Conservation (phyloP, 2,797 vertebrate species). For the Odontamblyopus lacepedii region DNA sequence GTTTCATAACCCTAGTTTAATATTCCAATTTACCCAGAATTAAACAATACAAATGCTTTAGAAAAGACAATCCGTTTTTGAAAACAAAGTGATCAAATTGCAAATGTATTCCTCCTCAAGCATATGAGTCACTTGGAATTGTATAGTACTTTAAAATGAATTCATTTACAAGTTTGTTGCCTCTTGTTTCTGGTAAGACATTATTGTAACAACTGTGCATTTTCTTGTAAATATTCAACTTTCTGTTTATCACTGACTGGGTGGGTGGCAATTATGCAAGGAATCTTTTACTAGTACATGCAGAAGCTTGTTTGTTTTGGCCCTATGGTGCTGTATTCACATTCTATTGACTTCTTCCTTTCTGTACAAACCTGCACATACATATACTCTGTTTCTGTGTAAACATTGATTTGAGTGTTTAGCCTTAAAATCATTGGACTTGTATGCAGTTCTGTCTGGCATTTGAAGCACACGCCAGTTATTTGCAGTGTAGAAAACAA, state of each 20-base stretch:
- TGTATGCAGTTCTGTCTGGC: conserved; percentile 49
- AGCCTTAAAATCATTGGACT: conserved; percentile 3
- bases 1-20: not conserved
- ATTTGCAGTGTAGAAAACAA: conserved; percentile 57
- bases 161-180: not conserved
- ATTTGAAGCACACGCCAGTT: conserved; percentile 47
- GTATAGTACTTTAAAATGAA: not conserved
- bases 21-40: not conserved
- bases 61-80: no score
- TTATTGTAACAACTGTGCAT: not conserved
- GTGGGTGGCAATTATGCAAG: not conserved
- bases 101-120: not conserved
- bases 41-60: not conserved
- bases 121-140: not conserved
- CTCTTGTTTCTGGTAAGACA: not conserved
- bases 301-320: not conserved
- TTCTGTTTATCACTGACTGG: not conserved
- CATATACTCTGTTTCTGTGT: not conserved
- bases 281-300: not conserved
- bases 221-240: not conserved
- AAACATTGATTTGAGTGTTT: not conserved
- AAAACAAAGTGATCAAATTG: not conserved
- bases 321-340: not conserved
- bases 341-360: not conserved
- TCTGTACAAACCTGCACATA: not conserved